Evolutionary conservation across 2,113 vertebrate genomes (phyloP), one percentile per base, ranked within the genome.

Genomic region (Neofelis nebulosa): DNA sequence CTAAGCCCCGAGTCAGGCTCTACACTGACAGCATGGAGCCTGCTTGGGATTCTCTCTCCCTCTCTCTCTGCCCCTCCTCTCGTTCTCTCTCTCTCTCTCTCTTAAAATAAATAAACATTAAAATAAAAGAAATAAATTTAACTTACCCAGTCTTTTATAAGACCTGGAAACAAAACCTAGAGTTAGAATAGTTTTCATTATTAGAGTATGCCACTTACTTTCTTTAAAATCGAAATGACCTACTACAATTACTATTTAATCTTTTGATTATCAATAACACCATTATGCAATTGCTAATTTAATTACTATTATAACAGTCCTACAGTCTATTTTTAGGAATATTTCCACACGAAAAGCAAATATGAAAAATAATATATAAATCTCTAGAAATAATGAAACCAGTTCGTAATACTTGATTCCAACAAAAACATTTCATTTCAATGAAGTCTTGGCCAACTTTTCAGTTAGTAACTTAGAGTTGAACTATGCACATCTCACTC

Each of bases 111-210:
- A 61, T 23, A 23, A 61, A 61, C 57, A 21, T 61, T 61, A 7
- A 61, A 61, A 61, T 13, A 61, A 23, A 61, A 73, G 84, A 90
- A 33, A 95, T 19, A 31, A 79, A 94, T 33, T 27, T 93, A 81
- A 96, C 76, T 88, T 92, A 96, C 91, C 79, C 73, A 87, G 29
- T 96, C 68, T 95, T 98, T 92, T 69, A 94, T 50, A 68, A 92
- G 41, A 68, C 21, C 33, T 92, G 16, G 52, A 82, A 93, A 91
- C 16, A 95, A 95, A 79, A 50, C 13, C 36, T 52, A 66, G 4
- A 83, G 18, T 78, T 80, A 89, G 14, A 78, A 29, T 38, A 50
- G 16, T 78, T 94, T 86, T 52, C 7, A 81, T 87, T 52, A 83
- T 65, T 83, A 94, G 38, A 33, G 2, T 68, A 80, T 57, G 16